These are phyloP conservation scores for Drosophila multiciliata DNA, from an alignment of 2,888 invertebrate species.

Conservation along the genomic window DNA sequence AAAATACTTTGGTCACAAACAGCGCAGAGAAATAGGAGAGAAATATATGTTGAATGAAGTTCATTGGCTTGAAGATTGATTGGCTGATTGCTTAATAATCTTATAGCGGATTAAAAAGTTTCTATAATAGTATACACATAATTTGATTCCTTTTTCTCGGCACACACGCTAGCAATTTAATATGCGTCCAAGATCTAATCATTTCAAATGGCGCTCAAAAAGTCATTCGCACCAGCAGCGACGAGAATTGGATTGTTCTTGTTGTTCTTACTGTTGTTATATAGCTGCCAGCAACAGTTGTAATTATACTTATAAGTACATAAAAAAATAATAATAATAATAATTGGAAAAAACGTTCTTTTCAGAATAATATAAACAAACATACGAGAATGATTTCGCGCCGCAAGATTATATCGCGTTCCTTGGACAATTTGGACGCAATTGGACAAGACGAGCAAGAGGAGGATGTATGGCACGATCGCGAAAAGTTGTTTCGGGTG, in stretches of 20 bases:
- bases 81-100: conserved; percentile 80
- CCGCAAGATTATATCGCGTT: conserved; percentile 94
- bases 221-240: conserved; percentile 64
- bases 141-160: conserved; percentile 43
- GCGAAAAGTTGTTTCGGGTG: conserved; percentile 96
- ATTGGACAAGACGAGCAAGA: conserved; percentile 91
- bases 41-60: conserved; percentile 44
- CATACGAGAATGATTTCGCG: conserved; percentile 92
- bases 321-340: conserved; percentile 40
- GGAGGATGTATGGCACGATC: conserved; percentile 94
- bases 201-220: conserved; percentile 56
- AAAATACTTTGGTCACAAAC: conserved; percentile 41
- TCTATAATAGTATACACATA: conserved; percentile 27
- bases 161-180: conserved; percentile 55
- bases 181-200: conserved; percentile 64
- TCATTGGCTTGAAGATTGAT: conserved; percentile 78
- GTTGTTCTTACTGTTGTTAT: conserved; percentile 3
- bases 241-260: conserved; percentile 59
- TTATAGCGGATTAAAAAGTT: conserved; percentile 50
- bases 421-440: conserved; percentile 93
- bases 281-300: conserved; percentile 36
- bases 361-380: conserved; percentile 37
- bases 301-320: conserved; percentile 55
- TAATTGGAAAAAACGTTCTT: conserved; percentile 63
- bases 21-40: not conserved